A percentile compares a stretch with the other conserved stretches of the same genome.
phyloP scores from a whole-genome alignment of 2,888 invertebrate species.

The Cepaea hortensis region DNA sequence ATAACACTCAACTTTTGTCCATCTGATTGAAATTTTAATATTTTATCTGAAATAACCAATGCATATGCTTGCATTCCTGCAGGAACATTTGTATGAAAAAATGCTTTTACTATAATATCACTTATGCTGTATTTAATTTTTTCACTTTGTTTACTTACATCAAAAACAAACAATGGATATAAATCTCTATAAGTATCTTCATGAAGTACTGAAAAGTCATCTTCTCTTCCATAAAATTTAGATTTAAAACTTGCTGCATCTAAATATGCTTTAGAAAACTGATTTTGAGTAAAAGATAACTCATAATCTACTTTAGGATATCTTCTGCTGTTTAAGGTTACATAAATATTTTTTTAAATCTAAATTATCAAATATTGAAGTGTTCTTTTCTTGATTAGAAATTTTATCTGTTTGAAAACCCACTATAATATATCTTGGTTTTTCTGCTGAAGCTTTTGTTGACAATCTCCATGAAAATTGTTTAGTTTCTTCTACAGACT shows the following conservation, averaged over 20 bases:
- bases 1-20: constrained; percentile 18
- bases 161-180: constrained; percentile 24
- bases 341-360: constrained; percentile 3
- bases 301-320: background rate
- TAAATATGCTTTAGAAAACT: background rate
- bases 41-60: background rate
- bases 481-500: constrained; percentile 7
- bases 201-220: background rate
- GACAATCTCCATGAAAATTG: background rate
- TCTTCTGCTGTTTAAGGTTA: constrained; percentile 5
- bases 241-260: background rate
- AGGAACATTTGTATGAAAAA: constrained; percentile 18
- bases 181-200: background rate
- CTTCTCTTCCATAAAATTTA: background rate
- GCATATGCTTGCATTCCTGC: background rate
- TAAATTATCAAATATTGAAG: constrained; percentile 20
- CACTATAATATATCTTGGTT: too few species aligned
- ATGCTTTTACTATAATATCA: background rate
- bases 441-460: too few species aligned
- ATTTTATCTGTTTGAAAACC: too few species aligned
- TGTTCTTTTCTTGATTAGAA: constrained; percentile 2
- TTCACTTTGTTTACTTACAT: constrained; percentile 27
- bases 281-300: background rate
- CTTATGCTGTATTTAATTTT: constrained; percentile 1
- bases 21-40: constrained; percentile 20